phyloP scores from a whole-genome alignment of 2,888 invertebrate genomes.

The Cenopis cana region DNA sequence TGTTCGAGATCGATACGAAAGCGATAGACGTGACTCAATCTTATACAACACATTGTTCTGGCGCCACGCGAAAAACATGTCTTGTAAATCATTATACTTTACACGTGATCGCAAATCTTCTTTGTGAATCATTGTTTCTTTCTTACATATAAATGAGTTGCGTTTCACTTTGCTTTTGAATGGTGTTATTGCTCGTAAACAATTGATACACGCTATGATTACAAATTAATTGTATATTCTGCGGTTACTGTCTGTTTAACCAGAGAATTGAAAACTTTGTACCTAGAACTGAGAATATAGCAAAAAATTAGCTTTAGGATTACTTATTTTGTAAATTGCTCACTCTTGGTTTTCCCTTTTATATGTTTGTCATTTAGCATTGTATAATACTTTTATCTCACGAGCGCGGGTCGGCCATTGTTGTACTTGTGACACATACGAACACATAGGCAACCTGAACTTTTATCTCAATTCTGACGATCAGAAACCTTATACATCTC shows the following conservation, averaged over 20 bases:
- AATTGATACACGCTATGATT: background rate
- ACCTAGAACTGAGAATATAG: too few relatives aligned
- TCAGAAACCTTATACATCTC: too few relatives aligned
- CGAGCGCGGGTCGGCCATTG: too few relatives aligned
- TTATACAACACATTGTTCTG: conserved; percentile 51
- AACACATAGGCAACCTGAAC: too few relatives aligned
- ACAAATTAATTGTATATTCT: background rate
- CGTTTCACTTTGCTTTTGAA: conserved; percentile 26
- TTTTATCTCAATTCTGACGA: too few relatives aligned
- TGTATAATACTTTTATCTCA: too few relatives aligned
- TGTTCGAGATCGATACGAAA: conserved; percentile 64
- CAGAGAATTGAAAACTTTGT: too few relatives aligned
- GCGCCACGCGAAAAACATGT: conserved; percentile 53
- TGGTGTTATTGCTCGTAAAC: conserved; percentile 13
- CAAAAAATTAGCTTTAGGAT: too few relatives aligned
- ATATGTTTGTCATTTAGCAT: too few relatives aligned
- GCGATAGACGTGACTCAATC: conserved; percentile 62
- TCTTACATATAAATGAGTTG: conserved; percentile 61
- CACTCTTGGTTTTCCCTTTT: too few relatives aligned
- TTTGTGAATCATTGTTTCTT: conserved; percentile 62
- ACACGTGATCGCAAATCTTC: conserved; percentile 51
- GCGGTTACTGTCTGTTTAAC: background rate
- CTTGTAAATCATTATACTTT: conserved; percentile 44
- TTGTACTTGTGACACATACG: too few relatives aligned
- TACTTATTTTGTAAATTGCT: too few relatives aligned